Evolutionary conservation across 2,797 vertebrate genomes (phyloP).

Genomic region (Cossypha caffra): DNA sequence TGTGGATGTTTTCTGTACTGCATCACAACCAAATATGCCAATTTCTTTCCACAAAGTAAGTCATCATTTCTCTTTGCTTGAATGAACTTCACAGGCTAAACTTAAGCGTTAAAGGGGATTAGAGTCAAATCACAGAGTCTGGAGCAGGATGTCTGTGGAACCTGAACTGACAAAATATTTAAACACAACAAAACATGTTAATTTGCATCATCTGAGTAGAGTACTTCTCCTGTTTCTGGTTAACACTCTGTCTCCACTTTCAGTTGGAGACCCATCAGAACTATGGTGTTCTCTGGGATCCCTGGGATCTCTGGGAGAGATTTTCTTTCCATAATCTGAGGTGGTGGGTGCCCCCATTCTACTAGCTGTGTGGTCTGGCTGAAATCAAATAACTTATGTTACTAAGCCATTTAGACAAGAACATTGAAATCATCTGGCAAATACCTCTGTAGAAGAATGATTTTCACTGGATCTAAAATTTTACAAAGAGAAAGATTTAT

Average conservation of each 20-base stretch:
- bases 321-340: neutral
- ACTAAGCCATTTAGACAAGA: neutral
- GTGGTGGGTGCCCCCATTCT: accelerated
- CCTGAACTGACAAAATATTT: neutral
- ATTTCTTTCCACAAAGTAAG: neutral
- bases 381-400: accelerated
- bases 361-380: neutral
- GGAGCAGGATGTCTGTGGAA: neutral
- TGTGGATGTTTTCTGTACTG: neutral
- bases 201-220: accelerated
- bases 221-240: neutral
- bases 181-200: neutral
- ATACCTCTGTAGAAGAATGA: neutral
- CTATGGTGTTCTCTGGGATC: too few species aligned
- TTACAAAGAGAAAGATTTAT: neutral
- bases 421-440: neutral
- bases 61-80: neutral
- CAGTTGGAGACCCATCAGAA: neutral
- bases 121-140: neutral
- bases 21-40: neutral
- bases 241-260: neutral
- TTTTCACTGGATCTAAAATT: neutral
- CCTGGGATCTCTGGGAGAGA: neutral
- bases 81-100: neutral
- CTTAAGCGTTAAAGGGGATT: neutral